Evolutionary conservation across 2,113 vertebrate genomes (phyloP), one percentile per base, ranked within the genome.

Genomic region (Holacanthus passer): DNA sequence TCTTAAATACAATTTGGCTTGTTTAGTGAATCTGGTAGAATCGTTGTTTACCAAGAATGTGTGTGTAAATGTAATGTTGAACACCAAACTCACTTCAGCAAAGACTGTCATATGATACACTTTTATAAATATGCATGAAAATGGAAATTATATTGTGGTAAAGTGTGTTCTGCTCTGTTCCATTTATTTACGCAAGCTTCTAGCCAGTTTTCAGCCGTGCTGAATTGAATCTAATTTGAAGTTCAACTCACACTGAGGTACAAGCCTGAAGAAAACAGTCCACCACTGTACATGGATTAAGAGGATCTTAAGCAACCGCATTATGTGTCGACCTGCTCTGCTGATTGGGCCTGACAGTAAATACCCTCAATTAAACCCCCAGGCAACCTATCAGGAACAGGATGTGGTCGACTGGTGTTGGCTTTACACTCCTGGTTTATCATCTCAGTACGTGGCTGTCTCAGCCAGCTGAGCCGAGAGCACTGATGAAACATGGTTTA

Each of bases 281-380:
- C 12, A 60, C 7, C 45, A 7, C 67, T 77, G 41, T 64, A 77
- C 16, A 37, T 62, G 67, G 64, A 84, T 77, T 79, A 73, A 63
- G 58, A 52, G n/a, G 68, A 79, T 82, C 79, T 70, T 35, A 67
- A 64, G 41, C 62, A 82, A 59, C 70, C 63, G 41, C 79, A 56
- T 62, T 79, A 50, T 69, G 43, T 60, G 45, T 91, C 56, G 55
- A 55, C 77, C 63, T 41, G 37, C 64, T 43, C 32, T 59, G 59
- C 73, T 86, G 78, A 91, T 90, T 84, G 47, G 43, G 64, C 65
- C 69, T 87, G 90, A 91, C 91, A 87, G 72, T 90, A 92, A 92
- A 89, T 91, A 79, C 87, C 71, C 81, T 80, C 73, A 89, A 83
- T 91, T 93, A 84, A 77, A 85, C 47, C 58, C 17, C 67, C 47